Evolutionary conservation across 2,888 invertebrate genomes (phyloP), one percentile per base, ranked within the genome.

Genomic region (Cheilosia variabilis): DNA sequence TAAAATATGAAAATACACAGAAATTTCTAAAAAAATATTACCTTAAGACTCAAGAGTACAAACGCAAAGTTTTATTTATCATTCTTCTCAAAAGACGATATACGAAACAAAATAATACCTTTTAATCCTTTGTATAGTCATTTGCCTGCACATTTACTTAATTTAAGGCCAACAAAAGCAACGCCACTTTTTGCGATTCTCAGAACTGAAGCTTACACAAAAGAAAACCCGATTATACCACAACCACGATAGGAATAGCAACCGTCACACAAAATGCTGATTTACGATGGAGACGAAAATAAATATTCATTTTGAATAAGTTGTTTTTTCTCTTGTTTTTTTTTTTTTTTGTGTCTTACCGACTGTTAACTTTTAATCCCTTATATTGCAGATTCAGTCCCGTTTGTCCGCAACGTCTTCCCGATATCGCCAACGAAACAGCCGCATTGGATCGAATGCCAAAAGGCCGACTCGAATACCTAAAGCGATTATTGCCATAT

Each of bases 351-450:
- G 41, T 62, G 41, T 66, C 47, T 87, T 69, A 58, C 53, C 37
- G 53, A 45, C 53, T 41, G 60, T 76, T 71, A 24, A 71, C 58
- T 52, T 71, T 77, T 77, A 78, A 77, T 72, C 69, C 76, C 71
- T 76, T 58, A 76, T 58, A 63, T 87, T 90, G 41, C 90, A 94
- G 94, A 90, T 97, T 97, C 90, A 95, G 97, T 88, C 97, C 98
- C 13, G 98, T 98, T 37, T 98, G 98, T 91, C 98, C 98, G 6
- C 98, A 98, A 93, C 95, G 96, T 88, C 93, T 97, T 89, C 98
- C 98, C 83, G 96, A 97, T 93, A 95, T 97, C 89, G 94, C 94
- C 90, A 97, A 97, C 91, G 96, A 97, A 91, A 96, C 97, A 57
- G 95, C 96, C 45, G 96, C 96, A 6, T 92, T 97, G 88, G 95